phyloP scores from a whole-genome alignment of 2,113 vertebrate species.

The Fulica atra region DNA sequence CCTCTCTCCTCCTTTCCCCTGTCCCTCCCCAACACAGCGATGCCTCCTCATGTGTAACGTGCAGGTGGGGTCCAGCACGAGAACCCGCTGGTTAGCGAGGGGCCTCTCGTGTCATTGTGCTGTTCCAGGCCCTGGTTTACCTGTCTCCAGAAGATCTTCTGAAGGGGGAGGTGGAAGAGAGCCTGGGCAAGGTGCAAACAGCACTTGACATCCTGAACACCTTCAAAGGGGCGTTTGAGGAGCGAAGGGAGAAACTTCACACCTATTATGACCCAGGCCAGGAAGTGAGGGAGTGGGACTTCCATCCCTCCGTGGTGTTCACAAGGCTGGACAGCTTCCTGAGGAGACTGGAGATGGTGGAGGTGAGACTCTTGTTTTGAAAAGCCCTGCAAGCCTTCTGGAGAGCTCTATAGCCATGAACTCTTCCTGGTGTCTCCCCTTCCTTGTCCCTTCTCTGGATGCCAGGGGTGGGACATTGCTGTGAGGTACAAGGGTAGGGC shows the following conservation, averaged over 20 bases:
- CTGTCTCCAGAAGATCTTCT: slow-evolving; percentile 87
- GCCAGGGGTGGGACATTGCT: neutral
- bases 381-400: neutral
- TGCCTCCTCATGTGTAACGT: neutral
- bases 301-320: slow-evolving; percentile 82
- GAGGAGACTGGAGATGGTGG: slow-evolving; percentile 73
- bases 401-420: neutral
- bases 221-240: slow-evolving; percentile 80
- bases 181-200: slow-evolving; percentile 78
- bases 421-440: neutral
- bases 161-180: slow-evolving; percentile 85
- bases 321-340: slow-evolving; percentile 81
- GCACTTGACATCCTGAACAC: slow-evolving; percentile 74
- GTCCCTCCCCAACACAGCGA: neutral
- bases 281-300: slow-evolving; percentile 82
- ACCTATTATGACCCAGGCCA: slow-evolving; percentile 76
- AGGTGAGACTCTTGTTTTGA: slow-evolving; percentile 72
- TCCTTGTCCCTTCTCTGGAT: neutral
- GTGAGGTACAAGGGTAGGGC: too few relatives aligned
- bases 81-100: accelerated
- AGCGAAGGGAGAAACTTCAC: slow-evolving; percentile 75
- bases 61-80: neutral
- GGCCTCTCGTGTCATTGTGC: neutral
- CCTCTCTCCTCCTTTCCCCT: neutral
- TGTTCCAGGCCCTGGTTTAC: slow-evolving; percentile 78